Base-by-base conservation (phyloP, 2,888 invertebrate genomes). In the Ectemnius lituratus region DNA sequence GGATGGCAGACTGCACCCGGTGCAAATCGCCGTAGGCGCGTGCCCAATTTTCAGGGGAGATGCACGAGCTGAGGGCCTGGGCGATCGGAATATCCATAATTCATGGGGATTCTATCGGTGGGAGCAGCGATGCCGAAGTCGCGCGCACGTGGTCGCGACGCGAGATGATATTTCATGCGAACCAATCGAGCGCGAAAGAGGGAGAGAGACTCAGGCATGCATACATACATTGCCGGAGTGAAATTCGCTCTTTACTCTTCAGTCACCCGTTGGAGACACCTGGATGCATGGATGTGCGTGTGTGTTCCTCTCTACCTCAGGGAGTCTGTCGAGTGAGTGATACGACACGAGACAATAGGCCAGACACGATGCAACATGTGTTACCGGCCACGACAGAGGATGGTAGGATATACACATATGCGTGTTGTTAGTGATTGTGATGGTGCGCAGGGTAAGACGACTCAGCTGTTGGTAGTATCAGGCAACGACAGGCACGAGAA, bases 291-390 rank as follows among this genome's bases (percentile, higher is more conserved):
- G 23, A 37, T 11, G 4, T 11, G 4, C 8, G 37, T 6, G 37
- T 37, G 37, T 6, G 37, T 23, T 23, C 23, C 23, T 37, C 37
- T 37, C 37, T 37, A 37, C 8, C 37, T 37, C 37, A 37, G 37
- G 8, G 37, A 37, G 37, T 6, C 37, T 37, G 37, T 11, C 37
- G 37, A 11, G 8, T 11, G 65, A 67, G 3, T 67, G 62, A 56
- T 70, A 62, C 64, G 64, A 64, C 67, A 60, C 76, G 77, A 67
- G 76, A 80, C 80, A 80, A 80, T 80, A 23, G 77, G 61, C 56
- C 66, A 37, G 37, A 72, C 74, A 68, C 77, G 63, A n/a, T 60
- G 80, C 80, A 80, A 80, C 80, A 80, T 80, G 80, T 80, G 80
- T 80, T 80, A 72, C 80, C 70, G 62, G 69, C 62, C 67, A 62